Evolutionary conservation across 2,888 invertebrate genomes (phyloP).

Genomic region (Limnephilus auricula): DNA sequence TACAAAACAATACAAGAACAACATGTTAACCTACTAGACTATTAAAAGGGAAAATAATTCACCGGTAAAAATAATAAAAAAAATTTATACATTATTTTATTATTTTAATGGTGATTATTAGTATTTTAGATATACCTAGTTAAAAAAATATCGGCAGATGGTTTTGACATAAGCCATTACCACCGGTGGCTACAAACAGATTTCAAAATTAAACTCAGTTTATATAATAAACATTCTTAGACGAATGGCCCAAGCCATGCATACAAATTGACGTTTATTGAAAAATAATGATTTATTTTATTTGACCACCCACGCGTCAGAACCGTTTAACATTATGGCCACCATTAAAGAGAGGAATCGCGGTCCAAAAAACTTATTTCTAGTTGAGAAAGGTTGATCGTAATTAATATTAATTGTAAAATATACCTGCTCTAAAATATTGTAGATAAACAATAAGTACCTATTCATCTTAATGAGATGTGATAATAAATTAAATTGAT

Average conservation of each 20-base stretch:
- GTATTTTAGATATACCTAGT: too few relatives aligned
- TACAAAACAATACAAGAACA: too few relatives aligned
- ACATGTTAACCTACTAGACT: too few relatives aligned
- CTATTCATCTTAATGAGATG: too few relatives aligned
- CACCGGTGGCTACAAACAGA: not conserved
- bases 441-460: too few relatives aligned
- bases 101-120: too few relatives aligned
- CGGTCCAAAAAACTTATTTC: not conserved
- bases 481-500: too few relatives aligned
- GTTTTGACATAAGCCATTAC: not conserved
- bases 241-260: not conserved
- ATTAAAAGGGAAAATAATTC: too few relatives aligned
- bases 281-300: not conserved
- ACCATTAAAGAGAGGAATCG: not conserved
- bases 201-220: not conserved
- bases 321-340: not conserved
- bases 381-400: not conserved
- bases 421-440: too few relatives aligned
- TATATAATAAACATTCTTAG: not conserved
- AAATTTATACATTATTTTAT: too few relatives aligned
- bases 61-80: too few relatives aligned
- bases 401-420: not conserved
- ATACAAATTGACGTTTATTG: not conserved
- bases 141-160: too few relatives aligned
- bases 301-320: not conserved